Conservation (phyloP, 1,140 invertebrate species). For the Argopecten irradians region DNA sequence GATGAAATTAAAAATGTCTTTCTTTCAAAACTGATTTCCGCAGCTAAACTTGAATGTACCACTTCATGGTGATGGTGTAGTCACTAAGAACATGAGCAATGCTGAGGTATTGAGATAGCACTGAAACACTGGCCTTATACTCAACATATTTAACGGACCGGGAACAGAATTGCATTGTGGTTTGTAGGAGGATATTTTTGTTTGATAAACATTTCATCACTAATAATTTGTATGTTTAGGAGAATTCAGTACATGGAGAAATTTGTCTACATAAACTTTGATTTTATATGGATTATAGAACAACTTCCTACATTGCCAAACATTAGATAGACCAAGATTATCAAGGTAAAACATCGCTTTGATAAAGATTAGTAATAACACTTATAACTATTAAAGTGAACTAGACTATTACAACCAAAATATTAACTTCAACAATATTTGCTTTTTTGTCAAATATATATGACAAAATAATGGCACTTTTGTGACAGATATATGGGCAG, state of each 20-base stretch:
- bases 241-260: too few species aligned
- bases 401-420: neutral
- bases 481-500: neutral
- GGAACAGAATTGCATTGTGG: neutral
- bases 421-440: neutral
- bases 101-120: slow-evolving; percentile 6
- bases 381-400: neutral
- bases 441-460: neutral
- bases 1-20: too few species aligned
- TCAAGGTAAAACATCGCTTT: neutral
- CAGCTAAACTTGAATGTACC: neutral
- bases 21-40: neutral
- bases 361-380: neutral
- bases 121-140: neutral
- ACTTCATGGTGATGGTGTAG: neutral
- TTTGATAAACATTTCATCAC: neutral
- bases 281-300: neutral
- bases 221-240: neutral
- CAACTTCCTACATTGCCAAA: neutral
- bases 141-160: neutral
- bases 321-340: neutral
- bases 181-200: neutral
- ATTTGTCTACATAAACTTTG: neutral
- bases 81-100: neutral
- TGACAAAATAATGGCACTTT: neutral